phyloP scores from a whole-genome alignment of 2,888 invertebrate genomes.

The Salpingus planirostris region DNA sequence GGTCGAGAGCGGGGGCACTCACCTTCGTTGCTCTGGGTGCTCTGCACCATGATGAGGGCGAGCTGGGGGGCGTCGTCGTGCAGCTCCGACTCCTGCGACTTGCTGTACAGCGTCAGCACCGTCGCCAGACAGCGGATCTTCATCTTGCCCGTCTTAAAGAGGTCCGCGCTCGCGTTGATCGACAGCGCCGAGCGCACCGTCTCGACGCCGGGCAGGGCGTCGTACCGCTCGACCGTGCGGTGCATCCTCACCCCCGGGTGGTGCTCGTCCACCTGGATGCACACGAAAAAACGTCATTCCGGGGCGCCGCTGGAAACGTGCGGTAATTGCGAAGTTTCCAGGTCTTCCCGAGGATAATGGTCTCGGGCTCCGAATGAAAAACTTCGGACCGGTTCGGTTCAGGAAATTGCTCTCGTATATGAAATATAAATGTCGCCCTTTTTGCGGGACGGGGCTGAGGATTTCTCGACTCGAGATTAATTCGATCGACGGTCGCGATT shows the following conservation, averaged over 20 bases:
- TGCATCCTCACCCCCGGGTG: constrained; percentile 30
- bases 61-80: constrained; percentile 36
- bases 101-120: constrained; percentile 34
- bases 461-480: too few species aligned
- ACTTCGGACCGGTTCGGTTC: too few species aligned
- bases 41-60: constrained; percentile 36
- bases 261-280: too few species aligned
- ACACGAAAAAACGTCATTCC: too few species aligned
- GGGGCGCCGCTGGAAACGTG: too few species aligned
- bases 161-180: constrained; percentile 31
- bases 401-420: too few species aligned
- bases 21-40: constrained; percentile 33
- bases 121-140: constrained; percentile 35
- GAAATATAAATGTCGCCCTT: too few species aligned
- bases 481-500: too few species aligned
- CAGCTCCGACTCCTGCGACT: constrained; percentile 32
- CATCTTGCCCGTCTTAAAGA: constrained; percentile 36
- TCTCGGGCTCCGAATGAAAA: too few species aligned
- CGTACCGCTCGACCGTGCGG: constrained; percentile 29
- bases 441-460: too few species aligned
- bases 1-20: constrained; percentile 6
- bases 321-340: too few species aligned
- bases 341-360: too few species aligned
- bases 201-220: constrained; percentile 32
- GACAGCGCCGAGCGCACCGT: constrained; percentile 32